Percentiles rank a stretch among this genome's conserved stretches.
These are phyloP conservation scores for Drosophila anomelani DNA, from an alignment of 2,888 invertebrate species.

Conservation along the genomic window DNA sequence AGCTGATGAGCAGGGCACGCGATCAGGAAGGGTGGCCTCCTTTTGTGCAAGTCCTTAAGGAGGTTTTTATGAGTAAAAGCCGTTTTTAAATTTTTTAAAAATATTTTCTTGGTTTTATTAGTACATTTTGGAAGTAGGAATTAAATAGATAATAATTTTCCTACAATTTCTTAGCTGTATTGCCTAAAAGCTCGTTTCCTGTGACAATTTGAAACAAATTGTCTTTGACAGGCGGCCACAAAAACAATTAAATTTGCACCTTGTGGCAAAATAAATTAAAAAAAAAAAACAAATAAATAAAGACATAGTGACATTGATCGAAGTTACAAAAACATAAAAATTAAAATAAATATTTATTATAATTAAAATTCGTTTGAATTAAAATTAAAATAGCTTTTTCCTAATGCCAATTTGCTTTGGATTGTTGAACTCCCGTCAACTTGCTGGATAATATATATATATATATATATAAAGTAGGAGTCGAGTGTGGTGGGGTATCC, in stretches of 20 bases:
- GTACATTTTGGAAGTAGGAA: neutral
- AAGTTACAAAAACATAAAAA: too few species aligned
- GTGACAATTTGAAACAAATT: too few species aligned
- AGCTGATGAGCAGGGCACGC: slow-evolving; percentile 22
- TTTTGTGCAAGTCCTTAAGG: neutral
- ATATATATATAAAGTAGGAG: slow-evolving; percentile 4
- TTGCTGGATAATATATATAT: slow-evolving; percentile 17
- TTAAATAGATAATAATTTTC: too few species aligned
- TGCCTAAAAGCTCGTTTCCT: too few species aligned
- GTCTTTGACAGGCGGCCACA: too few species aligned
- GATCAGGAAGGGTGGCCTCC: slow-evolving; percentile 31
- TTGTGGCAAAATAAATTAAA: too few species aligned
- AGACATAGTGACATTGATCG: too few species aligned
- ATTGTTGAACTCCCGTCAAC: slow-evolving; percentile 60
- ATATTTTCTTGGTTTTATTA: neutral
- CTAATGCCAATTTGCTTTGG: slow-evolving; percentile 47
- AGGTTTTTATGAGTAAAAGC: neutral
- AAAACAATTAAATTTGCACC: too few species aligned
- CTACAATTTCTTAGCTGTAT: neutral
- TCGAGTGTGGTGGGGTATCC: neutral
- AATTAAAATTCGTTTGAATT: neutral
- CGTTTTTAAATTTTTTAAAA: too few species aligned
- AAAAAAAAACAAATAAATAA: too few species aligned
- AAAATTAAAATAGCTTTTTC: slow-evolving; percentile 8
- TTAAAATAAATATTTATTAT: too few species aligned